Percentiles rank a stretch among this genome's conserved stretches.
Conservation (phyloP, 2,797 vertebrate genomes). For the Carapus acus region DNA sequence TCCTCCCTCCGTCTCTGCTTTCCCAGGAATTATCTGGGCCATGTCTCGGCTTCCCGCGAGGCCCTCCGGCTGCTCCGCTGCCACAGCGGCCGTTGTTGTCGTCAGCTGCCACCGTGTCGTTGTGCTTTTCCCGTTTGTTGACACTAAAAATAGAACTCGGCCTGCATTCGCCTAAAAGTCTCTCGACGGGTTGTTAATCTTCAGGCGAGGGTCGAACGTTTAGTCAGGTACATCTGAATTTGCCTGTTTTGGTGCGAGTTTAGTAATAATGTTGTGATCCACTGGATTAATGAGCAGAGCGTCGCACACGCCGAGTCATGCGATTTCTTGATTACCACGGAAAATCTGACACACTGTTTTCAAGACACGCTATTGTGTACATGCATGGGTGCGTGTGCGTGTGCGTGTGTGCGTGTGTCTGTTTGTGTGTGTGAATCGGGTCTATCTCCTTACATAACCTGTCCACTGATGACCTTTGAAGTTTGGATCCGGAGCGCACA, state of each 20-base stretch:
- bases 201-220: no score
- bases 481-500: constrained; percentile 29
- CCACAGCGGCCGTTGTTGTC: not conserved
- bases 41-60: not conserved
- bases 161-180: constrained; percentile 35
- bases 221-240: no score
- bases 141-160: constrained; percentile 56
- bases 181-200: no score
- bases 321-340: constrained; percentile 8
- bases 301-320: not conserved
- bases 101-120: constrained; percentile 18
- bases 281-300: constrained; percentile 19
- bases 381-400: constrained; percentile 9
- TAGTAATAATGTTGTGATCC: constrained; percentile 9
- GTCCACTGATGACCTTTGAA: constrained; percentile 49
- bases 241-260: not conserved
- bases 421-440: constrained; percentile 7
- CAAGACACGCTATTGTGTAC: constrained; percentile 18
- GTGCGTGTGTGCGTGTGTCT: no score
- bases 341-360: constrained; percentile 16
- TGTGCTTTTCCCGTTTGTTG: constrained; percentile 34
- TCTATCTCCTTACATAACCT: constrained; percentile 41
- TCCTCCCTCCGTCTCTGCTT: not conserved
- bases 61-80: not conserved
- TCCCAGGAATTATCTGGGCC: constrained; percentile 19